These are phyloP conservation scores for Leptinotarsa texana DNA, from an alignment of 1,140 invertebrate species.

Conservation along the genomic window DNA sequence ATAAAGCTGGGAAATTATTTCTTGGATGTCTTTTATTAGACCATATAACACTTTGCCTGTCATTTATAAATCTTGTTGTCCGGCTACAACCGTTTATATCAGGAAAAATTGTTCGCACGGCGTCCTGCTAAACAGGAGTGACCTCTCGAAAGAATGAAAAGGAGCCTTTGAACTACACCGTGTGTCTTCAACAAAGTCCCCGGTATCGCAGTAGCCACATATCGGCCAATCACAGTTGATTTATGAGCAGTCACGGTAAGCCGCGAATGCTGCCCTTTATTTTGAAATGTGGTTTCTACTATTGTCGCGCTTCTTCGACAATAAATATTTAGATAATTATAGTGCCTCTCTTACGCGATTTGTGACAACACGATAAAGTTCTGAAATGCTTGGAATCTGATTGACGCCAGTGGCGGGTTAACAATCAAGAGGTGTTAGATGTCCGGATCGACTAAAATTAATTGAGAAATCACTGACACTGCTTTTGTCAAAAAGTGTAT, in stretches of 20 bases:
- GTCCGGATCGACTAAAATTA: no score
- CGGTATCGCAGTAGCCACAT: constrained; percentile 20
- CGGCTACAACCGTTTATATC: neutral
- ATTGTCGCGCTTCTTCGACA: constrained; percentile 31
- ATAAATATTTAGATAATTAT: constrained; percentile 42
- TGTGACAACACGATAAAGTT: constrained; percentile 29
- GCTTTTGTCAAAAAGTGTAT: no score
- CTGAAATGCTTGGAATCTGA: constrained; percentile 36
- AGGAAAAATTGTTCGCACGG: neutral
- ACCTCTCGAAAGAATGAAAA: neutral
- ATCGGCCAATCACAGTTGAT: constrained; percentile 39
- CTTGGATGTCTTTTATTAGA: no score
- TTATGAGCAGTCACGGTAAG: constrained; percentile 26
- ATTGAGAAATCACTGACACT: no score
- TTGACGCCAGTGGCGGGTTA: constrained; percentile 31
- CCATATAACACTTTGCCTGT: no score
- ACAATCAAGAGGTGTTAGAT: no score
- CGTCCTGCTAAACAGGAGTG: neutral
- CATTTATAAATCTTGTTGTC: constrained; percentile 6
- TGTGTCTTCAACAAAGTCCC: neutral
- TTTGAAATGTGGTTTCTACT: constrained; percentile 41
- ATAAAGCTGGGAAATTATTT: no score
- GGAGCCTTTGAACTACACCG: constrained; percentile 1
- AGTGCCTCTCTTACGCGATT: constrained; percentile 34
- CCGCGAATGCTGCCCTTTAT: constrained; percentile 34